These are phyloP conservation scores for Zaprionus obscuricornis DNA, from an alignment of 2,888 invertebrate genomes.

Conservation along the genomic window DNA sequence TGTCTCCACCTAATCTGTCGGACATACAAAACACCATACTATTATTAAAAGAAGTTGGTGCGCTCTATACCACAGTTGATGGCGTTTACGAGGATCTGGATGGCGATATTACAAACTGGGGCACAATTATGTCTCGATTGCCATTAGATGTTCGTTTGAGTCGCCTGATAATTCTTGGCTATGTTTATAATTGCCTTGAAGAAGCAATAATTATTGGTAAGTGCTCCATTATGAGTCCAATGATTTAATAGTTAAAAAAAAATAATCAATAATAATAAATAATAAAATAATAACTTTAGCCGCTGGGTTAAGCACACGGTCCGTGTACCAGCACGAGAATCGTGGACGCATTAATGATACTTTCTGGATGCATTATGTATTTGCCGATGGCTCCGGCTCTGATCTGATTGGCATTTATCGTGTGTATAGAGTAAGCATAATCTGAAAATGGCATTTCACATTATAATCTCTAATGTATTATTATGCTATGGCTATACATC, in stretches of 20 bases:
- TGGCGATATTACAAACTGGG: conserved; percentile 94
- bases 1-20: conserved; percentile 93
- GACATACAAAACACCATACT: conserved; percentile 92
- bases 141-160: conserved; percentile 93
- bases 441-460: accelerated
- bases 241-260: too few relatives aligned
- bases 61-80: conserved; percentile 86
- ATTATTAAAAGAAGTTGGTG: conserved; percentile 94
- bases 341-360: conserved; percentile 85
- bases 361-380: conserved; percentile 86
- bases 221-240: too few relatives aligned
- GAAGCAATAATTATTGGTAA: conserved; percentile 92
- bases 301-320: conserved; percentile 92
- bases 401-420: conserved; percentile 93
- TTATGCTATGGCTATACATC: background rate
- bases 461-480: background rate
- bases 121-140: conserved; percentile 90
- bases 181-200: conserved; percentile 92
- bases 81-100: conserved; percentile 86
- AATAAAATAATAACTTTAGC: conserved; percentile 84
- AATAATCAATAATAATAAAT: too few relatives aligned
- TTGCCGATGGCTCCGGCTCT: conserved; percentile 91
- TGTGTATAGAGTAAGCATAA: conserved; percentile 87
- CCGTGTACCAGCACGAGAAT: conserved; percentile 88
- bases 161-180: conserved; percentile 93